phyloP scores from a whole-genome alignment of 2,797 vertebrate species.

The Gymnothorax javanicus region DNA sequence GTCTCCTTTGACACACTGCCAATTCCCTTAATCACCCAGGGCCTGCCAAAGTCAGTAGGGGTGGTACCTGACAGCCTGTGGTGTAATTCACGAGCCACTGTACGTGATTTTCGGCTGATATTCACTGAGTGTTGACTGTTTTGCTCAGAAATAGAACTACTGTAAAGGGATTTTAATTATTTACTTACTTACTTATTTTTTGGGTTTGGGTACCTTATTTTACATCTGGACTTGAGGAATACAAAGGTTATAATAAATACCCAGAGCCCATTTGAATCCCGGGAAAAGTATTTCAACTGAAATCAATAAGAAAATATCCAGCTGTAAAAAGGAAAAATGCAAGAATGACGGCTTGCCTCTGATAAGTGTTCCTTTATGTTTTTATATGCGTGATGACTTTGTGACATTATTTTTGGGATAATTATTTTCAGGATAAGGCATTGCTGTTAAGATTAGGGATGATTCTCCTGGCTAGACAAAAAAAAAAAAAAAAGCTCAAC shows the following conservation, averaged over 20 bases:
- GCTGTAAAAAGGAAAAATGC: background rate
- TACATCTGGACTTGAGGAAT: slow-evolving; percentile 27
- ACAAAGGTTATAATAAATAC: slow-evolving; percentile 18
- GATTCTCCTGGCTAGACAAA: background rate
- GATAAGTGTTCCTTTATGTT: background rate
- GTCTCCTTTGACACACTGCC: slow-evolving; percentile 40
- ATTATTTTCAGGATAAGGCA: background rate
- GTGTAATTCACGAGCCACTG: background rate
- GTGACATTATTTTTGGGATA: background rate
- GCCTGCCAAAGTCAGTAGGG: slow-evolving; percentile 7
- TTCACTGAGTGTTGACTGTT: background rate
- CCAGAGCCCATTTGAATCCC: background rate
- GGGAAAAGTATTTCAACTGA: background rate
- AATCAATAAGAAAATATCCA: background rate
- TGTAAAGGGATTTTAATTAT: too few relatives aligned
- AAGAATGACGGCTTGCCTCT: background rate
- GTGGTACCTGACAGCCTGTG: background rate
- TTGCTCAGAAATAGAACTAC: background rate
- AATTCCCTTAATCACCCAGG: slow-evolving; percentile 35
- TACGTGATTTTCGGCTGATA: background rate
- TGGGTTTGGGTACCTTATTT: background rate
- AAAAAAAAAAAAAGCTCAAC: background rate
- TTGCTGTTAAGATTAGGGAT: background rate
- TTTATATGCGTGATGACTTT: background rate
- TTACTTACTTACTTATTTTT: background rate